These are phyloP conservation scores for Trileptium ribeirensis DNA, from an alignment of 2,888 invertebrate genomes.

Conservation along the genomic window DNA sequence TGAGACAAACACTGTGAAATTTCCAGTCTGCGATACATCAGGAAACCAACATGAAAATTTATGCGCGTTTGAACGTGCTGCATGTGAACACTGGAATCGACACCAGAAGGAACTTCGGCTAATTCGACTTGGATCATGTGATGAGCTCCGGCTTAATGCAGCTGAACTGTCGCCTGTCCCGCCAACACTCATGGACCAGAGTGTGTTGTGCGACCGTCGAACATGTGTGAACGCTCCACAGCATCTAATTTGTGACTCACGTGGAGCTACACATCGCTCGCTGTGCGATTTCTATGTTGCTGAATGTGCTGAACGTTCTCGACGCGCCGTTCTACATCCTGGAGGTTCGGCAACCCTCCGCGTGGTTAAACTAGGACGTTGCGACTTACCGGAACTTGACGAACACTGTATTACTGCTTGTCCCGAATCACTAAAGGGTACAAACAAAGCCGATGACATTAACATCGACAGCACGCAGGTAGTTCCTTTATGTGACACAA, in stretches of 20 bases:
- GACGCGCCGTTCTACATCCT: not conserved
- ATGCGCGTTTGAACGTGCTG: not conserved
- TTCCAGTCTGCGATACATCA: not conserved
- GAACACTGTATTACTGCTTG: not conserved
- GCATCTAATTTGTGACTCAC: not conserved
- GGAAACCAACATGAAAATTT: not conserved
- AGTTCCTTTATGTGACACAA: not conserved
- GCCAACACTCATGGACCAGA: too few relatives aligned
- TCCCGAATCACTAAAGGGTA: not conserved
- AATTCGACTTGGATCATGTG: not conserved
- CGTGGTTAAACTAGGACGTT: not conserved
- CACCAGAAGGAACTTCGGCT: not conserved
- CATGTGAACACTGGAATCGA: not conserved
- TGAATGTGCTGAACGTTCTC: not conserved
- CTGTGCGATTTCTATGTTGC: slow-evolving; percentile 8
- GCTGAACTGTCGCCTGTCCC: too few relatives aligned
- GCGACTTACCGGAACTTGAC: not conserved
- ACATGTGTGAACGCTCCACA: not conserved
- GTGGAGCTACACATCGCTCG: not conserved
- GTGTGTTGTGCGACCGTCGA: not conserved
- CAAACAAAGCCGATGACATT: not conserved
- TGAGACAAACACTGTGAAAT: not conserved
- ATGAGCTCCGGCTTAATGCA: not conserved
- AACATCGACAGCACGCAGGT: too few relatives aligned
- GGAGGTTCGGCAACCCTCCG: not conserved